phyloP scores from a whole-genome alignment of 2,113 vertebrate species.

The Thalassarche chlororhynchos region DNA sequence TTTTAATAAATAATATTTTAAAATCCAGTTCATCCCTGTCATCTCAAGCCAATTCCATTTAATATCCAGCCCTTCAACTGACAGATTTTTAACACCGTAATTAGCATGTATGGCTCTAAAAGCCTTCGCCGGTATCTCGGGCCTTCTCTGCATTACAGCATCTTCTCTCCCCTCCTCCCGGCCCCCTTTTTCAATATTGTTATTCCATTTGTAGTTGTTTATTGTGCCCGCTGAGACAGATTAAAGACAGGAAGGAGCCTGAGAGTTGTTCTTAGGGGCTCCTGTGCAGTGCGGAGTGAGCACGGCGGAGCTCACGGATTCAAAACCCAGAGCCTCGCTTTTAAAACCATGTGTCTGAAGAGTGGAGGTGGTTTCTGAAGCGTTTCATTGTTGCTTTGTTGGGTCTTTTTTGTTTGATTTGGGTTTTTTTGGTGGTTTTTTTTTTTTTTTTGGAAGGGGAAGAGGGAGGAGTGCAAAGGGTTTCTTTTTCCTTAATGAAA shows the following conservation, averaged over 20 bases:
- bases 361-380: neutral
- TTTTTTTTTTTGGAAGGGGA: neutral
- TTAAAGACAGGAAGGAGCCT: conserved; percentile 11
- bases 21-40: conserved; percentile 69
- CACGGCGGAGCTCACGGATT: neutral
- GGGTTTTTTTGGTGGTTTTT: neutral
- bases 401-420: neutral
- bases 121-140: conserved; percentile 47
- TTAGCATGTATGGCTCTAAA: conserved; percentile 74
- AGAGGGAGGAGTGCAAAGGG: neutral
- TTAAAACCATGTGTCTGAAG: neutral
- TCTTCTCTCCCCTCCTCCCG: neutral
- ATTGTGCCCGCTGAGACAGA: conserved; percentile 44
- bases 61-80: conserved; percentile 72
- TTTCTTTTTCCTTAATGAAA: neutral
- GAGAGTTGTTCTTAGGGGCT: neutral
- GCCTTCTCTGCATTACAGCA: conserved; percentile 1
- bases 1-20: conserved; percentile 65
- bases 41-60: conserved; percentile 74
- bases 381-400: neutral
- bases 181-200: neutral
- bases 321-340: neutral
- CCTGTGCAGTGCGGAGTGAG: neutral
- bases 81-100: conserved; percentile 76
- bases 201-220: conserved; percentile 69